Evolutionary conservation across 2,797 vertebrate species (phyloP).

Genomic region (Avahi laniger): DNA sequence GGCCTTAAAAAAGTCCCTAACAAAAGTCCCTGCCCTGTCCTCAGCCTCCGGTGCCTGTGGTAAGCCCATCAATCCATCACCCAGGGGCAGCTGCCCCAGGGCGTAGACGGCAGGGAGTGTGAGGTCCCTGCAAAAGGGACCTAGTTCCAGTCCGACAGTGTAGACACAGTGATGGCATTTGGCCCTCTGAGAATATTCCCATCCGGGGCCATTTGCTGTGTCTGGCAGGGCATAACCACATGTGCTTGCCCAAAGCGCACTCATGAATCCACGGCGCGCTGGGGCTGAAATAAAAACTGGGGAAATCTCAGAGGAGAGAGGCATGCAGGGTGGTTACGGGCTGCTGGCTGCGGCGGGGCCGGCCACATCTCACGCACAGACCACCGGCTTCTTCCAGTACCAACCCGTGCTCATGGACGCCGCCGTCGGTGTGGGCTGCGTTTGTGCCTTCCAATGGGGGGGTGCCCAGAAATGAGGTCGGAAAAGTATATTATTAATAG

Average conservation of each 20-base stretch:
- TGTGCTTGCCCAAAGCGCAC: fast-evolving
- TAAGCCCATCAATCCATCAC: too few relatives aligned
- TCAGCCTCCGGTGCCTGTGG: fast-evolving
- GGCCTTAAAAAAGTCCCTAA: too few relatives aligned
- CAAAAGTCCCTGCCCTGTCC: fast-evolving
- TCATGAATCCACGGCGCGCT: neutral
- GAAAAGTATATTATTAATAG: too few relatives aligned
- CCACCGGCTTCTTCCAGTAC: neutral
- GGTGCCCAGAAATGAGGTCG: neutral
- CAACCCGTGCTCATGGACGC: neutral
- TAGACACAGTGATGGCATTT: neutral
- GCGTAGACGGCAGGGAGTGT: too few relatives aligned
- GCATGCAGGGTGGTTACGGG: neutral
- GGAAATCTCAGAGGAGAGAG: neutral
- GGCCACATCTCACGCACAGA: neutral
- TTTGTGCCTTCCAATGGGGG: neutral
- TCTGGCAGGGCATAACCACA: neutral
- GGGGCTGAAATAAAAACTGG: neutral
- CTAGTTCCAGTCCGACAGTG: neutral
- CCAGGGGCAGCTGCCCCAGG: too few relatives aligned
- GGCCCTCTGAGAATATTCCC: neutral
- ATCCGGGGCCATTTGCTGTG: fast-evolving
- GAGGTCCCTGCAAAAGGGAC: neutral
- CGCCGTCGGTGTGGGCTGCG: fast-evolving
- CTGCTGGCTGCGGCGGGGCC: neutral